Evolutionary conservation across 2,113 vertebrate species (phyloP).

Genomic region (Colaptes auratus): DNA sequence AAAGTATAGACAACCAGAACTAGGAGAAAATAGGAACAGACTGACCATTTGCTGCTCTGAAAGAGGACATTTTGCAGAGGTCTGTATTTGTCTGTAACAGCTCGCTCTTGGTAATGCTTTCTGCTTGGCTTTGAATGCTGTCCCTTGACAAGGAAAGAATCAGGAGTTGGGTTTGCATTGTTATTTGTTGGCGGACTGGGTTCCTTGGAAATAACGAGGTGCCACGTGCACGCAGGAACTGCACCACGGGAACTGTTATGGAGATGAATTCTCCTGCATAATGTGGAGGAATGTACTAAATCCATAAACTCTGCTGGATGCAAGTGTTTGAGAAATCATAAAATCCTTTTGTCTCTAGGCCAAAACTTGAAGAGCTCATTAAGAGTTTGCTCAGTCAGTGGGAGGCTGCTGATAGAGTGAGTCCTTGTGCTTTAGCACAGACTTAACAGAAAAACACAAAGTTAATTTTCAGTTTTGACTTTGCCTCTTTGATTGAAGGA

Average conservation of each 20-base stretch:
- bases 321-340: background rate
- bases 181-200: accelerated
- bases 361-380: constrained; percentile 4
- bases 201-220: background rate
- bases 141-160: background rate
- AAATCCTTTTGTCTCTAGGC: background rate
- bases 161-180: background rate
- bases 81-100: background rate
- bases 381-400: background rate
- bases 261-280: background rate
- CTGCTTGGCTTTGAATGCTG: background rate
- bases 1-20: background rate
- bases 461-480: background rate
- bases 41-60: background rate
- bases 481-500: background rate
- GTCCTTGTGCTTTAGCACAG: background rate
- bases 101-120: background rate
- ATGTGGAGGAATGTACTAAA: background rate
- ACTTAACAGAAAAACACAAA: background rate
- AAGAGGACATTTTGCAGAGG: background rate
- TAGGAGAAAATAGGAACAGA: background rate
- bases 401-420: background rate
- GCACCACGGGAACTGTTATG: background rate
- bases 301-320: constrained; percentile 2
- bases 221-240: background rate